Evolutionary conservation across 1,140 invertebrate species (phyloP).

Genomic region (Ridgeia piscesae): DNA sequence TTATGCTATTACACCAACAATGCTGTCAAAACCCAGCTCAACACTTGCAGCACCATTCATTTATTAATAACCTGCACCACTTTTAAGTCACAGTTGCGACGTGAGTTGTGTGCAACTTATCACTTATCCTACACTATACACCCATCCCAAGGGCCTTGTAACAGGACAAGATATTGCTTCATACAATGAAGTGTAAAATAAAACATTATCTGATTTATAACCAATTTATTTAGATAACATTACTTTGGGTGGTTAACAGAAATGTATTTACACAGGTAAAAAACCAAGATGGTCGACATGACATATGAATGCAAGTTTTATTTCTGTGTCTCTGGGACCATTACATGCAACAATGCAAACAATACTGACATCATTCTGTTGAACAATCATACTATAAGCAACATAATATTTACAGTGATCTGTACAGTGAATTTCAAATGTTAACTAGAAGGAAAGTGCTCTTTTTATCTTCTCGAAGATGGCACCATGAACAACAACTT

Average conservation of each 20-base stretch:
- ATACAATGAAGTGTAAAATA: neutral
- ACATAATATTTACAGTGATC: neutral
- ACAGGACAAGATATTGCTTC: neutral
- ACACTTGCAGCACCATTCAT: neutral
- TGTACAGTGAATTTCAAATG: too few relatives aligned
- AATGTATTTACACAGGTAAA: neutral
- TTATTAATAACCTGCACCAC: neutral
- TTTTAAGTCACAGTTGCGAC: neutral
- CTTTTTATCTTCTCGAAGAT: too few relatives aligned
- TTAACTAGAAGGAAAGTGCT: too few relatives aligned
- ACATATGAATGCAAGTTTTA: neutral
- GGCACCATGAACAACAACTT: too few relatives aligned
- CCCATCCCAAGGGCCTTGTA: neutral
- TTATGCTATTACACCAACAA: neutral
- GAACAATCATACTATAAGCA: neutral
- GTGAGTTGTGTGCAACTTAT: neutral
- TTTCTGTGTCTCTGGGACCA: neutral
- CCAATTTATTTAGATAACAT: neutral
- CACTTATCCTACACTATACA: neutral
- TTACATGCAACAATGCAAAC: neutral
- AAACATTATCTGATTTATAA: neutral
- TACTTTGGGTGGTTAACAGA: neutral
- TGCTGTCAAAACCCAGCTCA: neutral
- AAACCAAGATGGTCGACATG: neutral
- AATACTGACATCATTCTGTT: neutral